These are phyloP conservation scores for Trisateles emortualis DNA, from an alignment of 2,888 invertebrate species.

Conservation along the genomic window DNA sequence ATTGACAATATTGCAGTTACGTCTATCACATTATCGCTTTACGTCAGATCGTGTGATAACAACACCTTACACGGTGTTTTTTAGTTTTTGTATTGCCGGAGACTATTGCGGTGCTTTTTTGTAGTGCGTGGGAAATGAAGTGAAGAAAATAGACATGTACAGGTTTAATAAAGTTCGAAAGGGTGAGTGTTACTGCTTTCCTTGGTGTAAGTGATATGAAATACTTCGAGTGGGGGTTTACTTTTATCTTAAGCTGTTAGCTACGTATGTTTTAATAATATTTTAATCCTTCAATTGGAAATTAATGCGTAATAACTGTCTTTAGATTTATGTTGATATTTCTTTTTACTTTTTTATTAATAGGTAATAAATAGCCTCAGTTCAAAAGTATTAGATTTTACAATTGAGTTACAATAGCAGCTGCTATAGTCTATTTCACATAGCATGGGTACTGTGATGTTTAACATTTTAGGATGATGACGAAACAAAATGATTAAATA, in stretches of 20 bases:
- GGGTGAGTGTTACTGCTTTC: constrained; percentile 58
- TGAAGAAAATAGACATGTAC: constrained; percentile 54
- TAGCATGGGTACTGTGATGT: too few relatives aligned
- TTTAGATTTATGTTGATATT: too few relatives aligned
- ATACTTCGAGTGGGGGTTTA: too few relatives aligned
- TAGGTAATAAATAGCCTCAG: too few relatives aligned
- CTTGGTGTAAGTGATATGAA: too few relatives aligned
- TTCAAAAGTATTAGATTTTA: too few relatives aligned
- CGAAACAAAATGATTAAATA: too few relatives aligned
- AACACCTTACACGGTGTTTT: constrained; percentile 42
- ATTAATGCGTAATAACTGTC: not conserved
- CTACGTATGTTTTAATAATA: not conserved
- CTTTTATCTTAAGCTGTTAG: not conserved
- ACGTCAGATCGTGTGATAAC: constrained; percentile 52
- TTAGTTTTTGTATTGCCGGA: constrained; percentile 60
- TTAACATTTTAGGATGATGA: too few relatives aligned
- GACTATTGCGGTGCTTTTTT: constrained; percentile 56
- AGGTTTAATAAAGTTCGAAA: constrained; percentile 58
- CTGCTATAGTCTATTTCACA: too few relatives aligned
- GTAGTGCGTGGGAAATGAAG: constrained; percentile 58
- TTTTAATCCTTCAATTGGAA: not conserved
- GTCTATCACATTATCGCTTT: constrained; percentile 43
- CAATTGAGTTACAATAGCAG: too few relatives aligned
- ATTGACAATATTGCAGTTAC: constrained; percentile 33
- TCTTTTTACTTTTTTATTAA: too few relatives aligned